Evolutionary conservation across 1,140 invertebrate genomes (phyloP).

Genomic region (Nebria ingens): DNA sequence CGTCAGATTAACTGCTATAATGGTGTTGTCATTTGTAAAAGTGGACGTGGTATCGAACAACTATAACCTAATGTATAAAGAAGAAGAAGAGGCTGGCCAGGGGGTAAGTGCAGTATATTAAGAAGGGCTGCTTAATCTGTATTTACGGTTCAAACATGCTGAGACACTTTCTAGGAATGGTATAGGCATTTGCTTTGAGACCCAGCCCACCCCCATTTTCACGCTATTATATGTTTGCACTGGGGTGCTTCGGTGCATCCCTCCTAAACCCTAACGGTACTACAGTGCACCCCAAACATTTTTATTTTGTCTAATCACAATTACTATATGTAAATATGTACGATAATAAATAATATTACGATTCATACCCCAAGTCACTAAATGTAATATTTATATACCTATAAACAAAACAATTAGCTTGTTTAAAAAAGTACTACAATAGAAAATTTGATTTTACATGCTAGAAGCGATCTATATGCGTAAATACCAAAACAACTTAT

Average conservation of each 20-base stretch:
- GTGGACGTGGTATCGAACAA: not conserved
- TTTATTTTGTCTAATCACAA: no score
- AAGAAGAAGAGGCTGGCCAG: not conserved
- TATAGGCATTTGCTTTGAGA: constrained; percentile 24
- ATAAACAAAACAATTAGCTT: no score
- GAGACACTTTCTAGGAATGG: constrained; percentile 14
- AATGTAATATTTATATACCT: no score
- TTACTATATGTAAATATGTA: no score
- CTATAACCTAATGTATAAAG: not conserved
- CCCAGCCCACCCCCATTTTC: constrained; percentile 29
- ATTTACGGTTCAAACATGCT: constrained; percentile 6
- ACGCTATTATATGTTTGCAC: constrained; percentile 29
- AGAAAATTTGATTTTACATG: no score
- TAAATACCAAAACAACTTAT: no score
- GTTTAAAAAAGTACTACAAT: no score
- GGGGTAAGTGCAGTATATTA: no score
- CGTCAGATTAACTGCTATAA: not conserved
- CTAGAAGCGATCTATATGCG: no score
- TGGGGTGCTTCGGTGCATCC: constrained; percentile 19
- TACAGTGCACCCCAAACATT: not conserved
- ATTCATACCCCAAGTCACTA: no score
- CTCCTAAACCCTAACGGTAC: not conserved
- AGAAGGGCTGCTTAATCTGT: not conserved
- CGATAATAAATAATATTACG: no score
- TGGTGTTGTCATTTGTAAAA: constrained; percentile 3